Conservation (phyloP, 2,113 vertebrate species). For the Clarias magur region DNA sequence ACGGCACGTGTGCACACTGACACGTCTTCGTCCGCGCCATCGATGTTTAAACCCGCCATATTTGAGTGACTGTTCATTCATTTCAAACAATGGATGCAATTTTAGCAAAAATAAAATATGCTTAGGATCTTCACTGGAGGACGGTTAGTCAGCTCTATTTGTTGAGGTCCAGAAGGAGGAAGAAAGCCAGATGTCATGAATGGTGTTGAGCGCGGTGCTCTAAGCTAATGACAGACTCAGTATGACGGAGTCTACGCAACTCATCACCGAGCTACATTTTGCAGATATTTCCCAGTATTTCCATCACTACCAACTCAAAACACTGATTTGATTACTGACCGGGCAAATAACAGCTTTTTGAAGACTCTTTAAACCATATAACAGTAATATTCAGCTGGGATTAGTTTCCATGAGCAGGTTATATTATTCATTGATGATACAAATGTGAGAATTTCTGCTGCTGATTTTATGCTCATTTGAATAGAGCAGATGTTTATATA, state of each 20-base stretch:
- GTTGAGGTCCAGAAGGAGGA: too few species aligned
- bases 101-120: too few species aligned
- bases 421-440: not conserved
- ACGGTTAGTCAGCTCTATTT: too few species aligned
- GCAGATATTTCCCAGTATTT: not conserved
- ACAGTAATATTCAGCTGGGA: too few species aligned
- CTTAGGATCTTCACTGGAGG: too few species aligned
- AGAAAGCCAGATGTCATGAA: not conserved
- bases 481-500: not conserved
- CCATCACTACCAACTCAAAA: not conserved
- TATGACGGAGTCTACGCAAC: not conserved
- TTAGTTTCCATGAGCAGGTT: too few species aligned
- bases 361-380: not conserved
- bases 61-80: too few species aligned
- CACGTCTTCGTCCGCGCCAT: too few species aligned
- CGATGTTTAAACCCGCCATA: too few species aligned
- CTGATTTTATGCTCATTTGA: not conserved
- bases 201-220: not conserved
- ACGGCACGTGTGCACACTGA: too few species aligned
- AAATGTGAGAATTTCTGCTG: not conserved
- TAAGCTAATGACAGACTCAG: not conserved
- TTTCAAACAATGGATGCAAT: too few species aligned
- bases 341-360: not conserved
- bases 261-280: not conserved
- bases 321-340: not conserved